Base-by-base conservation (phyloP, 2,888 invertebrate species). In the Dione vanillae region DNA sequence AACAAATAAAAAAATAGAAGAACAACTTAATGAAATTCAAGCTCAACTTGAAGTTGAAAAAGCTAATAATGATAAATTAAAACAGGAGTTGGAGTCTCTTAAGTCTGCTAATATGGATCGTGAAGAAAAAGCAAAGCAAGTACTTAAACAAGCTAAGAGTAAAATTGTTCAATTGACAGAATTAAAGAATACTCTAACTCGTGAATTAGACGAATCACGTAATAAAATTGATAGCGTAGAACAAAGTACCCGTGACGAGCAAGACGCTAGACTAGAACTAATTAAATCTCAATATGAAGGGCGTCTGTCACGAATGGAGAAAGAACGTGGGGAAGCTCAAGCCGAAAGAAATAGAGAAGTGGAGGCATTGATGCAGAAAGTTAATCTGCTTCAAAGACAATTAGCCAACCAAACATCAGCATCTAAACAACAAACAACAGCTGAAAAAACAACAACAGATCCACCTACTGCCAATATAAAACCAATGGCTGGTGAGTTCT, bases 391-490 rank as follows among this genome's bases (percentile, higher is more conserved):
- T 66, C 96, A 96, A 78, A 94, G 96, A 12, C 96, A 96, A 81
- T 94, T 96, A 75, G 95, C 95, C 6, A 94, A 94, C 59, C 96
- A 96, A 82, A 94, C 97, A 20, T 95, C 95, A 51, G 94, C 95
- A 2, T 95, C 96, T 78, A 95, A 96, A 74, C 94, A 95, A 78
- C 90, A 95, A 81, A 87, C 94, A 72, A 82, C 88, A 1, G 79
- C 87, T 11, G 95, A 95, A 65, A 95, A 95, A 80, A 88, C 93
- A 2, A 93, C 93, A 12, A 92, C 93, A 3, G 95, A 95, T 45
- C 94, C 95, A 12, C 94, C 95, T 0, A 98, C 98, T 0, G 98
- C 98, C 7, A 98, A 98, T 84, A 98, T 98, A 54, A 97, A 98
- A 86, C 98, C 98, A 0, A 97, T 98, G 96, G 97, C 98, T 3